Evolutionary conservation across 30 jellyfish, hydroid and myxozoan species (phyloP).

Genomic region (Clytia hemisphaerica): DNA sequence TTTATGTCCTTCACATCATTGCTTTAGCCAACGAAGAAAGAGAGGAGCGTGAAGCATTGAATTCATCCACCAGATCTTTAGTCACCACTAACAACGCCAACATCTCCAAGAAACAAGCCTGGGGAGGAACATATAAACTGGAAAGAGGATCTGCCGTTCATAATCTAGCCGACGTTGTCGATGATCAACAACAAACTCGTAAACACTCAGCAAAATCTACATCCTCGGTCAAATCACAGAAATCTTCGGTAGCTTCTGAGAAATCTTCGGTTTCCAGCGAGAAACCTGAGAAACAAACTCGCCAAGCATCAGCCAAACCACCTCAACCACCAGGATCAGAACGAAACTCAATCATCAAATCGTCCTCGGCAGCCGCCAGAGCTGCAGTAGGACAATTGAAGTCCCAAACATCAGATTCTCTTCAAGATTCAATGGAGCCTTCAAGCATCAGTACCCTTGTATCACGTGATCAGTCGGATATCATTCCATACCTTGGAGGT

Average conservation of each 20-base stretch:
- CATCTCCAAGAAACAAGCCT: neutral
- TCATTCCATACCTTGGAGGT: slow-evolving; percentile 26
- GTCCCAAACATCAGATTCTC: no score
- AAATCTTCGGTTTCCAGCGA: neutral
- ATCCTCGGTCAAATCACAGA: no score
- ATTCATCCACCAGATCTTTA: slow-evolving; percentile 1
- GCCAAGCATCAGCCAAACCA: neutral
- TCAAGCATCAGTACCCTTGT: no score
- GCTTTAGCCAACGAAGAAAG: no score
- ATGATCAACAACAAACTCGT: no score
- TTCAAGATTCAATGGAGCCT: no score
- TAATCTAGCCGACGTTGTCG: slow-evolving; percentile 19
- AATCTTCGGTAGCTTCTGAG: no score
- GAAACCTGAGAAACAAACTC: neutral
- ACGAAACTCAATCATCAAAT: neutral
- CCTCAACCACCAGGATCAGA: neutral
- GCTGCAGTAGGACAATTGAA: no score
- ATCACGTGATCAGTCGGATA: neutral
- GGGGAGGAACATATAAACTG: slow-evolving; percentile 8
- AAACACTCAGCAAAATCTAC: no score
- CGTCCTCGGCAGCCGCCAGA: slow-evolving; percentile 4
- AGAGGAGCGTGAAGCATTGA: neutral
- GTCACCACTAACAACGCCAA: neutral
- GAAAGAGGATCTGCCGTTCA: slow-evolving; percentile 53
- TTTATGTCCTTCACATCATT: no score